A percentile compares a stretch with the other conserved stretches of the same genome.
These are phyloP conservation scores for Bombus consobrinus DNA, from an alignment of 1,140 invertebrate species.

Conservation along the genomic window DNA sequence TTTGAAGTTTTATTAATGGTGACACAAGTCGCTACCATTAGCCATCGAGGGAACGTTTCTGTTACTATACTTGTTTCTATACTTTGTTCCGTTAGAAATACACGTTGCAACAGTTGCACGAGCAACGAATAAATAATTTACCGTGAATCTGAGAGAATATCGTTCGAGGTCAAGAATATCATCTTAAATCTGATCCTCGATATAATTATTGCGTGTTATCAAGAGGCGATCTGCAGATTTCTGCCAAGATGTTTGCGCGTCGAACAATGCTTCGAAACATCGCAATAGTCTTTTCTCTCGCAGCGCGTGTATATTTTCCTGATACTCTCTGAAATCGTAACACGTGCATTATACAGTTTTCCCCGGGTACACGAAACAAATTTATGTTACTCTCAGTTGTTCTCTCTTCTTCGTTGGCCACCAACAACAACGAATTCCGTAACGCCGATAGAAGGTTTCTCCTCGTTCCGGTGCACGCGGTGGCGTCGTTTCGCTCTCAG, in stretches of 20 bases:
- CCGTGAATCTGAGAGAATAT: not conserved
- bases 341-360: not conserved
- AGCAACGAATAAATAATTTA: not conserved
- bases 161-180: not conserved
- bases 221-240: not conserved
- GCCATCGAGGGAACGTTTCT: not conserved
- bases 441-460: constrained; percentile 13
- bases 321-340: constrained; percentile 3
- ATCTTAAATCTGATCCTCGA: not conserved
- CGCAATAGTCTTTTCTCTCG: constrained; percentile 9
- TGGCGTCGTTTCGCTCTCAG: constrained; percentile 24
- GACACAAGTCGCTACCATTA: not conserved
- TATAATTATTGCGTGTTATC: too few relatives aligned
- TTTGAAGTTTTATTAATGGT: not conserved
- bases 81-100: too few relatives aligned
- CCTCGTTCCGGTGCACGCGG: constrained; percentile 14
- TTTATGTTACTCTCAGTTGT: not conserved
- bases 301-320: not conserved
- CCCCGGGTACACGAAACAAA: too few relatives aligned
- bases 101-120: not conserved
- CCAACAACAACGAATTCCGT: not conserved
- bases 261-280: constrained; percentile 19
- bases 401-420: not conserved
- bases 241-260: not conserved
- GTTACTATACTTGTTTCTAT: too few relatives aligned